Conservation (phyloP, 2,888 invertebrate species). For the Chaetogeoica ovagalla region DNA sequence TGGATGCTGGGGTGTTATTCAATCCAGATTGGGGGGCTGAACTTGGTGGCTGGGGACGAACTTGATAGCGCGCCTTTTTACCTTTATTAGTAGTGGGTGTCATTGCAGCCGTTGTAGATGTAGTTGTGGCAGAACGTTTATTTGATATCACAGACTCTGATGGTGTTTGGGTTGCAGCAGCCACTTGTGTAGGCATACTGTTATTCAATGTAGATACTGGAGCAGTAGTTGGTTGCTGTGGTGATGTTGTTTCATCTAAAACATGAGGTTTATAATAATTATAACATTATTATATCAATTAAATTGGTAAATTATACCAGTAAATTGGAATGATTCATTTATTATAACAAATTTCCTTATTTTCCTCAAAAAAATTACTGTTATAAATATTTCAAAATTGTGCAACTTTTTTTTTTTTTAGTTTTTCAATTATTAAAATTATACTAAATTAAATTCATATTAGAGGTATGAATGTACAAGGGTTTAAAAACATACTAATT, state of each 20-base stretch:
- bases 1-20: slow-evolving; percentile 46
- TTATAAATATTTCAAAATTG: too few species aligned
- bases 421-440: too few species aligned
- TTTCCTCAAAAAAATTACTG: too few species aligned
- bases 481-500: too few species aligned
- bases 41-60: slow-evolving; percentile 55
- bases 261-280: neutral
- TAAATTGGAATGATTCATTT: too few species aligned
- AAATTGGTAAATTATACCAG: too few species aligned
- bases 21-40: slow-evolving; percentile 54
- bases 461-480: too few species aligned
- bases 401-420: too few species aligned
- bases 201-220: slow-evolving; percentile 34
- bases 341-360: too few species aligned
- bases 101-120: slow-evolving; percentile 59
- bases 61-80: slow-evolving; percentile 60
- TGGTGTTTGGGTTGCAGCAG: slow-evolving; percentile 48
- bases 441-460: too few species aligned
- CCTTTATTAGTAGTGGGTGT: slow-evolving; percentile 59
- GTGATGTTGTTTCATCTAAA: slow-evolving; percentile 27
- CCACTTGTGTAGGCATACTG: slow-evolving; percentile 29
- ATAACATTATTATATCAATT: neutral
- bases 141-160: slow-evolving; percentile 59
- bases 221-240: slow-evolving; percentile 26
- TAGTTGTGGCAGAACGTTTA: slow-evolving; percentile 56